These are phyloP conservation scores for Temnothorax ravouxi DNA, from an alignment of 2,888 invertebrate species.

Conservation along the genomic window DNA sequence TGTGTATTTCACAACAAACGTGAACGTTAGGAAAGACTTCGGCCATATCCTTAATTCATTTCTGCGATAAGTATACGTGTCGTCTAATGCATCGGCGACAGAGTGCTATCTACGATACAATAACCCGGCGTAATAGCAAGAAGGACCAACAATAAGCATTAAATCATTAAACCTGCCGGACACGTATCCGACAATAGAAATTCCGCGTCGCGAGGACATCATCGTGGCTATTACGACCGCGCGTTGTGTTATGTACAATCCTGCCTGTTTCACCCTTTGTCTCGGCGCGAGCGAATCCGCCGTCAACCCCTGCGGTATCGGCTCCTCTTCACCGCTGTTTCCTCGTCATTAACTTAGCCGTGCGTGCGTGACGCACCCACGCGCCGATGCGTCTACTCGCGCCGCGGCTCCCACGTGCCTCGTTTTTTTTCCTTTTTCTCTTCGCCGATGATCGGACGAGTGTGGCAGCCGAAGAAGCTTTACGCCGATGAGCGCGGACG, in stretches of 20 bases:
- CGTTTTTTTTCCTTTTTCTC: constrained; percentile 53
- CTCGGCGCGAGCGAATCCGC: constrained; percentile 45
- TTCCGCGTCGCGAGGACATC: constrained; percentile 64
- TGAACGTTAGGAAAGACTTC: not conserved
- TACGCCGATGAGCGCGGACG: constrained; percentile 62
- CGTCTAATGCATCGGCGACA: constrained; percentile 37
- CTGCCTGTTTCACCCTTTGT: constrained; percentile 64
- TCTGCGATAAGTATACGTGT: constrained; percentile 38
- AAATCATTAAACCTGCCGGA: constrained; percentile 76
- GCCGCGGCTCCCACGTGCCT: constrained; percentile 58
- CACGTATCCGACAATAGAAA: constrained; percentile 71
- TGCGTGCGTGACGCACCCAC: constrained; percentile 58
- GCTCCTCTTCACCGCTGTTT: constrained; percentile 56
- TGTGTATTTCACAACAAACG: not conserved
- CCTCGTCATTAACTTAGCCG: constrained; percentile 71
- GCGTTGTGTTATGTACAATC: constrained; percentile 60
- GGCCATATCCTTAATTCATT: constrained; percentile 45
- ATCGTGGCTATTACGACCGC: constrained; percentile 69
- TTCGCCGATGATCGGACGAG: constrained; percentile 56
- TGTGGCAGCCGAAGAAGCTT: constrained; percentile 49
- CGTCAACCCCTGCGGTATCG: constrained; percentile 61
- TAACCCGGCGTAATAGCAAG: constrained; percentile 65
- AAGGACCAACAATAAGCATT: constrained; percentile 75
- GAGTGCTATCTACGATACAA: constrained; percentile 57
- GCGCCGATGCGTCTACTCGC: constrained; percentile 59